Base-by-base conservation (phyloP, 2,797 vertebrate species). In the Streptopelia turtur region DNA sequence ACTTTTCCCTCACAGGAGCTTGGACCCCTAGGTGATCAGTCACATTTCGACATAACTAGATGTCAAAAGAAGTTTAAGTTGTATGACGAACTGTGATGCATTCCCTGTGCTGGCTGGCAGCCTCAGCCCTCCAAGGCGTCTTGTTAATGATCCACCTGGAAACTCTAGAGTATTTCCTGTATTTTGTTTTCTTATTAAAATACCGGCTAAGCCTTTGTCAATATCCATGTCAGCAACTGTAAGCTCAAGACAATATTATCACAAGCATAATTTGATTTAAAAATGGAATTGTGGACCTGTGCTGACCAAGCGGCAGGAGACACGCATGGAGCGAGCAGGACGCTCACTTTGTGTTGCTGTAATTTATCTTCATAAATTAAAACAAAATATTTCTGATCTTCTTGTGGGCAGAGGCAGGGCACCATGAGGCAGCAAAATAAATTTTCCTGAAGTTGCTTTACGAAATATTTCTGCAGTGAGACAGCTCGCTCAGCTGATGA, bases 121-220 rank as follows among this genome's bases (percentile, higher is more conserved):
- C 96, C 94, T 97, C 96, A 83, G 95, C 96, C 98, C 98, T 98
- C 96, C 88, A 91, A 98, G 97, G 97, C 86, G 97, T 97, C 98
- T 98, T 98, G 98, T 98, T 99, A 99, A 99, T 99, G 98, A 99
- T 98, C 97, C 96, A 96, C 98, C 98, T 97, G 96, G 98, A 98
- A 98, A 98, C 98, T 98, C 98, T 87, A 95, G 98, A 96, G 97
- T 97, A 97, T 98, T 98, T 96, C 97, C 98, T 96, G 98, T 97
- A 97, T 99, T 99, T 99, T 99, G 99, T 99, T 98, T 99, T 98
- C 98, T 99, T 99, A 99, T 99, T 99, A 99, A 98, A 99, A 99
- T 98, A 98, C 98, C 93, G 98, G 97, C 96, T 98, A 98, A 98
- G 98, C 98, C 99, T 99, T 98, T 99, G 99, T 99, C 99, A 98